These are phyloP conservation scores for Chloromyia formosa DNA, from an alignment of 2,888 invertebrate genomes.

Conservation along the genomic window DNA sequence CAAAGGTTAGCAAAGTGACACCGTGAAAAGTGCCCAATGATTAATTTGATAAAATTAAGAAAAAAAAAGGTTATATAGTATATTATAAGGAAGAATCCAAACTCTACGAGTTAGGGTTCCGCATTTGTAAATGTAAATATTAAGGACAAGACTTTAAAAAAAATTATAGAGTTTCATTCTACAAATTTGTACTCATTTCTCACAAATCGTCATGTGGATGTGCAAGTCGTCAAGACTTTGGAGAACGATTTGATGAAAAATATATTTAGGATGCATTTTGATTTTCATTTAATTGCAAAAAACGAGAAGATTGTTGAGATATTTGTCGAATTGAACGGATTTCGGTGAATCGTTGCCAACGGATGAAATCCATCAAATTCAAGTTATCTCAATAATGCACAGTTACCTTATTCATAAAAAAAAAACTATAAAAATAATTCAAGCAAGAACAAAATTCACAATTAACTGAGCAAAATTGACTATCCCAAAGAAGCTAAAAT, in stretches of 20 bases:
- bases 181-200: conserved; percentile 8
- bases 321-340: not conserved
- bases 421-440: not conserved
- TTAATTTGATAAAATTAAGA: conserved; percentile 35
- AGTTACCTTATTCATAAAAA: not conserved
- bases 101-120: no score
- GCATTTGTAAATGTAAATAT: no score
- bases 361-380: no score
- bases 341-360: not conserved
- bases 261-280: conserved; percentile 12
- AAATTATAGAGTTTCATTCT: no score
- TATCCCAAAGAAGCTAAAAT: no score
- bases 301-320: not conserved
- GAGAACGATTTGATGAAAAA: not conserved
- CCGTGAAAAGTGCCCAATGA: not conserved
- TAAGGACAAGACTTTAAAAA: no score
- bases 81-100: not conserved
- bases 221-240: not conserved
- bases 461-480: no score
- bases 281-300: conserved; percentile 29
- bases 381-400: no score
- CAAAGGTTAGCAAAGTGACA: not conserved
- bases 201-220: not conserved
- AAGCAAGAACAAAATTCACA: not conserved
- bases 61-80: not conserved